A percentile compares a stretch with the other conserved stretches of the same genome.
Evolutionary conservation across 2,113 vertebrate species (phyloP).

Genomic region (Variabilichromis moorii): DNA sequence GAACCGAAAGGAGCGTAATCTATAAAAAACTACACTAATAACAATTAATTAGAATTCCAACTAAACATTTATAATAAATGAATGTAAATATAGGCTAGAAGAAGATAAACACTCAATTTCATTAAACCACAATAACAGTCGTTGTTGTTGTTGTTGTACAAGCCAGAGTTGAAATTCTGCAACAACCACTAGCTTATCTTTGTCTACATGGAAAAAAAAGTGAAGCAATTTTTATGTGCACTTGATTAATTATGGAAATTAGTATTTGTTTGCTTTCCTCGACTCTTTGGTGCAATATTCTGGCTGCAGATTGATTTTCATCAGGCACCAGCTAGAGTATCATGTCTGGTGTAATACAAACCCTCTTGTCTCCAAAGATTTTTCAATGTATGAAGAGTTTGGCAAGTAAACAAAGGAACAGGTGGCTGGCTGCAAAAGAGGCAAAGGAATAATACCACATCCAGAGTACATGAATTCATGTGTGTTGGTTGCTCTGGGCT

Average conservation of each 20-base stretch:
- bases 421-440: slow-evolving; percentile 55
- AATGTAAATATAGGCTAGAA: not conserved
- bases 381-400: slow-evolving; percentile 55
- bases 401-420: slow-evolving; percentile 61
- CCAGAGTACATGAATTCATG: slow-evolving; percentile 11
- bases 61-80: not conserved
- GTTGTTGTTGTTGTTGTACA: not conserved
- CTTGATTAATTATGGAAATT: slow-evolving; percentile 57
- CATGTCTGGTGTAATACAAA: slow-evolving; percentile 34
- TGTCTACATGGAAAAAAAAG: not conserved
- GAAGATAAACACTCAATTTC: not conserved
- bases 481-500: slow-evolving; percentile 39
- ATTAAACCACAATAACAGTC: not conserved
- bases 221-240: slow-evolving; percentile 22
- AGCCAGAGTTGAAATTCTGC: not conserved
- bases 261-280: slow-evolving; percentile 46
- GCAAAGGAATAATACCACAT: slow-evolving; percentile 40
- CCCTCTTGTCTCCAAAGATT: slow-evolving; percentile 45
- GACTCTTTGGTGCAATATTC: slow-evolving; percentile 39
- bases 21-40: not conserved
- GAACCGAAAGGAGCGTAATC: not conserved
- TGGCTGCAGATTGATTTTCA: slow-evolving; percentile 41
- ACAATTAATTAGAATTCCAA: not conserved
- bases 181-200: slow-evolving; percentile 19
- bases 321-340: slow-evolving; percentile 38